Evolutionary conservation across 1,140 invertebrate species (phyloP).

Genomic region (Drosophila obscura): DNA sequence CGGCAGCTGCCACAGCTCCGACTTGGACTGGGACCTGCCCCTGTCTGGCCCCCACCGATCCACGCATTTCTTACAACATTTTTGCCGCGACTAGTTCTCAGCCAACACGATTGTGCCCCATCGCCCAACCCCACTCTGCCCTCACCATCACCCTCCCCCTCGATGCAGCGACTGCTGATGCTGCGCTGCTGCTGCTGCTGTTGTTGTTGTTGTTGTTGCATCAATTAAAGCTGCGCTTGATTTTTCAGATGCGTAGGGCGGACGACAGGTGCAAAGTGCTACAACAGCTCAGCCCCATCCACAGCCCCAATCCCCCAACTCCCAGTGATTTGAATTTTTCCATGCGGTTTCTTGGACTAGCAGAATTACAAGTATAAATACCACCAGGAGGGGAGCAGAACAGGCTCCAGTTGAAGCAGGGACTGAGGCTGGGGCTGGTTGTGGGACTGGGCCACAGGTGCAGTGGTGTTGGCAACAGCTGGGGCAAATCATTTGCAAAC

Average conservation of each 20-base stretch:
- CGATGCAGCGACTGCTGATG: neutral
- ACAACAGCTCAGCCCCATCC: constrained; percentile 54
- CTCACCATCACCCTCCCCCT: neutral
- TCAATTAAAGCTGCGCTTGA: constrained; percentile 81
- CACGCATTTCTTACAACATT: constrained; percentile 80
- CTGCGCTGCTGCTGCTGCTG: constrained; percentile 22
- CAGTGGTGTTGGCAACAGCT: constrained; percentile 50
- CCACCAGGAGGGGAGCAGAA: neutral
- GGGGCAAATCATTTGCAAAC: constrained; percentile 32
- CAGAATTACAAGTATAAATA: constrained; percentile 46
- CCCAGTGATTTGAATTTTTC: constrained; percentile 75
- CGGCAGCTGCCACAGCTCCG: constrained; percentile 52
- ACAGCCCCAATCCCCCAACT: constrained; percentile 24
- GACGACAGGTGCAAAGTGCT: constrained; percentile 80
- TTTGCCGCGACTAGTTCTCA: constrained; percentile 73
- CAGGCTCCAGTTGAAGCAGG: too few relatives aligned
- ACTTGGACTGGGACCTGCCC: neutral
- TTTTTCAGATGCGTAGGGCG: constrained; percentile 76
- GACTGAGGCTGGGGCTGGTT: constrained; percentile 8
- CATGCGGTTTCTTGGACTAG: constrained; percentile 56
- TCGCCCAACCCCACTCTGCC: constrained; percentile 24
- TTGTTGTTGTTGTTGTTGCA: constrained; percentile 62
- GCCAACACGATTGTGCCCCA: constrained; percentile 53
- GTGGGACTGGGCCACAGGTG: constrained; percentile 44
- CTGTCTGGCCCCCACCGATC: constrained; percentile 18